phyloP scores from a whole-genome alignment of 2,113 vertebrate species.

The Notothenia rossii region DNA sequence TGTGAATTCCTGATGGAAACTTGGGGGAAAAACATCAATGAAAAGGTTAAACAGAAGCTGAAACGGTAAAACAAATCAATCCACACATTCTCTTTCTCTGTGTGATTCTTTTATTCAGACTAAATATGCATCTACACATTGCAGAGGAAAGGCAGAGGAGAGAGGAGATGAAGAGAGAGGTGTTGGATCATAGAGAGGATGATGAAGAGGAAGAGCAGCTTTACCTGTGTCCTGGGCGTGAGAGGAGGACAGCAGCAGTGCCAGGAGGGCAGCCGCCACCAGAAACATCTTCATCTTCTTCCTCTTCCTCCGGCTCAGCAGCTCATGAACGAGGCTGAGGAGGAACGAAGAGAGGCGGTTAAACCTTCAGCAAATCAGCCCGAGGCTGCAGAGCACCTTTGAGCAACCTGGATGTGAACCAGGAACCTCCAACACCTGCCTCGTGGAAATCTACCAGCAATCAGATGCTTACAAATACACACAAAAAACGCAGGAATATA shows the following conservation, averaged over 20 bases:
- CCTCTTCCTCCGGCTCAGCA: conserved; percentile 83
- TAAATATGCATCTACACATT: conserved; percentile 6
- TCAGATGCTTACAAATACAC: neutral
- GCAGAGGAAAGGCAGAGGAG: conserved; percentile 13
- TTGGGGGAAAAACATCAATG: neutral
- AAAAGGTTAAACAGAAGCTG: conserved; percentile 25
- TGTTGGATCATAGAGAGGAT: conserved; percentile 20
- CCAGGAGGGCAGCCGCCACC: conserved; percentile 85
- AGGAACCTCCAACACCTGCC: neutral
- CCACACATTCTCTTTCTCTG: conserved; percentile 45
- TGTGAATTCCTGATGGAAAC: conserved; percentile 23
- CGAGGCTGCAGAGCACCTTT: conserved; percentile 3
- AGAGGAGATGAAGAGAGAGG: conserved; percentile 38
- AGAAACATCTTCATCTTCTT: conserved; percentile 86
- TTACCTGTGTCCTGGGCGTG: conserved; percentile 95
- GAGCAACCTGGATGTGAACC: neutral
- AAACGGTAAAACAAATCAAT: conserved; percentile 40
- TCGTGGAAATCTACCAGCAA: neutral
- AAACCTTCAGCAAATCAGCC: neutral
- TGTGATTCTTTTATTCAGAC: conserved; percentile 53
- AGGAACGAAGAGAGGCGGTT: conserved; percentile 14
- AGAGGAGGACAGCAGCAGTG: conserved; percentile 86
- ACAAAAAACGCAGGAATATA: neutral
- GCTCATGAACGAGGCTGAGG: conserved; percentile 90
- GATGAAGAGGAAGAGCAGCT: conserved; percentile 16